phyloP scores from a whole-genome alignment of 2,888 invertebrate species.

The Tiliacea citrago region DNA sequence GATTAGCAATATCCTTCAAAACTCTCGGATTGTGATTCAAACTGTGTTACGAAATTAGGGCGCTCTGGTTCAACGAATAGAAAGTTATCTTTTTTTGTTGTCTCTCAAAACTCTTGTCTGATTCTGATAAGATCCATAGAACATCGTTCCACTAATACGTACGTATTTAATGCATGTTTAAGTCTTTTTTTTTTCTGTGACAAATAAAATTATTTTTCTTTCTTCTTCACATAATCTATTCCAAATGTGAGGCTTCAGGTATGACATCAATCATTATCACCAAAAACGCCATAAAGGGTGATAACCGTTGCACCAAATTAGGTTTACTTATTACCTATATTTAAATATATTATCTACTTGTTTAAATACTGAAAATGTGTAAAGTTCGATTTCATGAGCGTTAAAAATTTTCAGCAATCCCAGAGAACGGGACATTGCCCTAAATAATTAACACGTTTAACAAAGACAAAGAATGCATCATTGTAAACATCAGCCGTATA shows the following conservation, averaged over 20 bases:
- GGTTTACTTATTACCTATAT: not conserved
- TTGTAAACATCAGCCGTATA: conserved; percentile 23
- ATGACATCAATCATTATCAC: not conserved
- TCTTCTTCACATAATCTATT: not conserved
- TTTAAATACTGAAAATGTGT: not conserved
- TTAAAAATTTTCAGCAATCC: not conserved
- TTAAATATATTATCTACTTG: not conserved
- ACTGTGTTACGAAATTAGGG: no score
- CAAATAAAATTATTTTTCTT: no score
- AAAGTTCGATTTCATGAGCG: not conserved
- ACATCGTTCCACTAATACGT: not conserved
- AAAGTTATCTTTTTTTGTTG: not conserved
- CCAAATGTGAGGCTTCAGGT: not conserved
- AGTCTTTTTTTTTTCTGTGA: no score
- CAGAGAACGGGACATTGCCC: not conserved
- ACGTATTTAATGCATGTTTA: not conserved
- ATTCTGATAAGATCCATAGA: conserved; percentile 3
- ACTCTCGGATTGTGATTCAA: no score
- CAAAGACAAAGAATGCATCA: conserved; percentile 24
- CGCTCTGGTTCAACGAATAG: not conserved
- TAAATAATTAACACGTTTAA: conserved; percentile 34
- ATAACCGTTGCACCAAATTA: not conserved
- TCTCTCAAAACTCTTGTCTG: not conserved
- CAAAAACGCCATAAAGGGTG: not conserved
- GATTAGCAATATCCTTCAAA: no score